These are phyloP conservation scores for Hydrozoanthus gracilis DNA, from an alignment of 92 coral and sea anemone species.

Conservation along the genomic window DNA sequence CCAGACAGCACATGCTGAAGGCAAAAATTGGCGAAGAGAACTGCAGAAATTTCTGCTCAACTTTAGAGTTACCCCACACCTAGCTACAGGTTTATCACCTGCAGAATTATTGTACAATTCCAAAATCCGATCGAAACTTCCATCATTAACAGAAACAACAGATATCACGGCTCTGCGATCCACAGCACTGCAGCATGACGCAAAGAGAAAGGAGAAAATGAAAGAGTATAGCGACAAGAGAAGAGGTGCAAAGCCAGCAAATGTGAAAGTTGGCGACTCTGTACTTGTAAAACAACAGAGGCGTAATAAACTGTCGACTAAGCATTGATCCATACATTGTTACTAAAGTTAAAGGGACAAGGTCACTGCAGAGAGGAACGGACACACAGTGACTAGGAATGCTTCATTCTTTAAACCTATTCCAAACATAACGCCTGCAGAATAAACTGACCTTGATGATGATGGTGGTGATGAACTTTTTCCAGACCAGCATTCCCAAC, in stretches of 20 bases:
- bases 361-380: too few species aligned
- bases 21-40: slow-evolving; percentile 13
- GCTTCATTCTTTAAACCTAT: background rate
- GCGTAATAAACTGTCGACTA: slow-evolving; percentile 14
- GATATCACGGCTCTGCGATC: background rate
- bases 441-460: background rate
- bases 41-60: slow-evolving; percentile 32
- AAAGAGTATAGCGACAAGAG: slow-evolving; percentile 18
- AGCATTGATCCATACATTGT: background rate
- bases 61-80: slow-evolving; percentile 16
- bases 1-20: slow-evolving; percentile 34
- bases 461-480: background rate
- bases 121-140: slow-evolving; percentile 23
- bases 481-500: background rate
- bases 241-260: slow-evolving; percentile 5
- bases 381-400: background rate
- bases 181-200: background rate
- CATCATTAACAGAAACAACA: background rate
- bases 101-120: slow-evolving; percentile 30
- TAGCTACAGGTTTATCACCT: slow-evolving; percentile 21
- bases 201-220: slow-evolving; percentile 13
- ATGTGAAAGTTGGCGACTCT: slow-evolving; percentile 22
- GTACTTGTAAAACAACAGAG: slow-evolving; percentile 8
- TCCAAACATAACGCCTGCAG: background rate
- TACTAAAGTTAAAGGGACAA: background rate